A percentile compares a stretch with the other conserved stretches of the same genome.
These are phyloP conservation scores for Chaenocephalus aceratus DNA, from an alignment of 2,113 vertebrate genomes.

Conservation along the genomic window DNA sequence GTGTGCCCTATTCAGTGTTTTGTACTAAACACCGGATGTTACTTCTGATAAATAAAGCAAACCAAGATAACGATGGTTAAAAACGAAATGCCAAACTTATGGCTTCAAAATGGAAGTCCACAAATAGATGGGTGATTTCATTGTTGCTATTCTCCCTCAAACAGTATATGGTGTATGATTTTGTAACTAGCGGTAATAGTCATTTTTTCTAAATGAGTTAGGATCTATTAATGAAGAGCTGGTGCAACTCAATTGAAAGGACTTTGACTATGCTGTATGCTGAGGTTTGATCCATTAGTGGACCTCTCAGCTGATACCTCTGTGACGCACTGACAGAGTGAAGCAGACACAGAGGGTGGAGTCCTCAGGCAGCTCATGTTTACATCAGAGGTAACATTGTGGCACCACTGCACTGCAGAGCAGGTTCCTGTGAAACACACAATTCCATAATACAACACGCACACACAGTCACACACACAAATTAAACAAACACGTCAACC, in stretches of 20 bases:
- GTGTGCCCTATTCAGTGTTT: too few relatives aligned
- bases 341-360: conserved; percentile 41
- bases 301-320: conserved; percentile 2
- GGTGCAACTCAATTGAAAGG: background rate
- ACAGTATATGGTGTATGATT: too few relatives aligned
- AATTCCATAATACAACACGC: background rate
- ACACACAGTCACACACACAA: conserved; percentile 26
- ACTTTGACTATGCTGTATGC: background rate
- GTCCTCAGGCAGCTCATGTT: conserved; percentile 46
- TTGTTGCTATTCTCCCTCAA: too few relatives aligned
- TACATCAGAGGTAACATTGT: conserved; percentile 32
- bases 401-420: conserved; percentile 62
- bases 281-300: background rate
- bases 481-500: conserved; percentile 22
- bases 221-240: background rate
- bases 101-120: background rate
- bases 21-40: too few relatives aligned
- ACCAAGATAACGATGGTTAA: too few relatives aligned
- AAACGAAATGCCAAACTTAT: too few relatives aligned
- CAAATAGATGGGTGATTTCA: background rate
- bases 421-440: conserved; percentile 18
- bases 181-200: background rate
- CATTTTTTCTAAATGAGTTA: background rate
- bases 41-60: too few relatives aligned
- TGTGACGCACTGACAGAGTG: conserved; percentile 16